Base-by-base conservation (phyloP, 2,888 invertebrate species). In the Mycalesis mineus region DNA sequence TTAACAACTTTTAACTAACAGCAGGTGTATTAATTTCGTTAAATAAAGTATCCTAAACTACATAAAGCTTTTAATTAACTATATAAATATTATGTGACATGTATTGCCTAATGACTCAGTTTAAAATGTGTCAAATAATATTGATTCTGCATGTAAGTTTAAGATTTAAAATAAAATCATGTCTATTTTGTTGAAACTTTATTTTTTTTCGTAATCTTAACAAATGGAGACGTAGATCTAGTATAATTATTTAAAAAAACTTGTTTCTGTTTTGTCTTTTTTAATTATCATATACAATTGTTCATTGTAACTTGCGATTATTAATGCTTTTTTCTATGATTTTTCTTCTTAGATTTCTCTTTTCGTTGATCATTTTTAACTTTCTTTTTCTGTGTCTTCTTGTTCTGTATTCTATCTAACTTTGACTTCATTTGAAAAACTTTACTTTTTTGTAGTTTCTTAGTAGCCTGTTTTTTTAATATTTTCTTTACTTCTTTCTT, bases 381-480 rank as follows among this genome's bases (percentile, higher is more conserved):
- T 75, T 71, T 83, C 81, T 85, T 85, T 70, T 84, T 88, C 60
- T 84, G 83, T 0, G 93, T 90, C 73, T 93, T 95, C 68, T 91
- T 93, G 73, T 95, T 95, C 65, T 92, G 92, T 50, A 91, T 84
- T 64, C 92, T 91, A 61, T 95, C 95, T 28, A 95, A 71, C 75
- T 92, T 93, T 67, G 92, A 93, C 72, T 96, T 95, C 81, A 91
- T 91, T 84, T 94, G 93, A 70, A 94, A 95, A 0, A 92, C 91
- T 90, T 94, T 95, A 72, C 95, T 96, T 65, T 94, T 94, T 71
- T 95, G 92, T 13, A 95, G 90, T 73, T 93, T 93, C 69, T 94
- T 93, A 0, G 94, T 90, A 0, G 95, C 94, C 74, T 94, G 92
- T 63, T 92, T 92, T 69, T 94, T 94, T 7, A 95, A 87, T 61